Evolutionary conservation across 2,888 invertebrate genomes (phyloP), one percentile per base, ranked within the genome.

Genomic region (Drosophila meridiana): DNA sequence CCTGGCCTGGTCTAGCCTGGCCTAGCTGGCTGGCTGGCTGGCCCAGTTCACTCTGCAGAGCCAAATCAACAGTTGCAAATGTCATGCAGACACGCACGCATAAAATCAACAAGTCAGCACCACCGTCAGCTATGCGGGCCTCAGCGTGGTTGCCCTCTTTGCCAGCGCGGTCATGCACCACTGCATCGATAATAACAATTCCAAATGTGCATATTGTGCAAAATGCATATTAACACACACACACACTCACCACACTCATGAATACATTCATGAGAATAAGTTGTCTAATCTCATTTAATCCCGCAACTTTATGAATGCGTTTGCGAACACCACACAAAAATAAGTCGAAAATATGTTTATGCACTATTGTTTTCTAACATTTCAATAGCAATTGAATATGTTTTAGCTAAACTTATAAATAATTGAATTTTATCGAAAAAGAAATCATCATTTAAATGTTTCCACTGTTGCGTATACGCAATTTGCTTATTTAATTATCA

Each of bases 51-150:
- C 28, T 9, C 43, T 34, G 69, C 68, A 48, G 5, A 30, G 36
- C 55, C 60, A 76, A 78, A 78, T 78, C 79, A 78, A 78, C 82
- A 71, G 82, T 76, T 82, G 82, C 76, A 76, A 76, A 66, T 81
- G 69, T 63, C 56, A 69, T 58, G 48, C 64, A 57, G 65, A 69
- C 60, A 60, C 48, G 63, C 71, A 53, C 61, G 55, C 45, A 63
- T 60, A 64, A 78, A 80, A 78, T 81, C 80, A 80, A 81, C 80
- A 80, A 80, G 80, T 80, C 80, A 75, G 78, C 55, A 64, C 45
- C 78, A 57, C 42, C 9, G 59, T 34, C 50, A 34, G 11, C 50
- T 3, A 74, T 81, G 69, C 78, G 71, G 80, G 81, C 63, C 65
- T 40, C 53, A 14, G 32, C 45, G 66, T 62, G 76, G 80, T 60